phyloP scores from a whole-genome alignment of 1,140 invertebrate species.

The Sitophilus oryzae region DNA sequence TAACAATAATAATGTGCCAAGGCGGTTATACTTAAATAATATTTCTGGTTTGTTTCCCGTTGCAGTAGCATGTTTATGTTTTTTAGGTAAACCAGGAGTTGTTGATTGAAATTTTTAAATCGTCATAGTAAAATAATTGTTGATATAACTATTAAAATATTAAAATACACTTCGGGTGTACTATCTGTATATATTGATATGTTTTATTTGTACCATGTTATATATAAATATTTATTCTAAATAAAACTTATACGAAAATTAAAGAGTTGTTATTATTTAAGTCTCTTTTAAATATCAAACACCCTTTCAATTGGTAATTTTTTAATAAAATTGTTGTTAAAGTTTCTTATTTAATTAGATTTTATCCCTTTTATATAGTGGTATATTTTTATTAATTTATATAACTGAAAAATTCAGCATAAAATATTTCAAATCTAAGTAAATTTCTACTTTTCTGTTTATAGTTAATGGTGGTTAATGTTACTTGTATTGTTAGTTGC shows the following conservation, averaged over 20 bases:
- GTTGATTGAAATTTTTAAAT: background rate
- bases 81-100: background rate
- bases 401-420: no score
- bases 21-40: background rate
- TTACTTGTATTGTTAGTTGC: no score
- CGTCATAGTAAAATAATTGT: background rate
- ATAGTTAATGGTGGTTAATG: no score
- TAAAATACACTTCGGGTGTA: background rate
- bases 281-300: no score
- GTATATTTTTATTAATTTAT: no score
- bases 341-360: no score
- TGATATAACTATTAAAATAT: background rate
- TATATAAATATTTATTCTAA: background rate
- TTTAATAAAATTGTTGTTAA: no score
- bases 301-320: no score
- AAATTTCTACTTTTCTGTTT: no score
- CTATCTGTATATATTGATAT: background rate
- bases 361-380: no score
- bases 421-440: no score
- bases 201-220: background rate
- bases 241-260: background rate
- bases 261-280: background rate
- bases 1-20: background rate
- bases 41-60: background rate
- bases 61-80: background rate